phyloP scores from a whole-genome alignment of 1,140 invertebrate species.

The Pseudoatta argentina region DNA sequence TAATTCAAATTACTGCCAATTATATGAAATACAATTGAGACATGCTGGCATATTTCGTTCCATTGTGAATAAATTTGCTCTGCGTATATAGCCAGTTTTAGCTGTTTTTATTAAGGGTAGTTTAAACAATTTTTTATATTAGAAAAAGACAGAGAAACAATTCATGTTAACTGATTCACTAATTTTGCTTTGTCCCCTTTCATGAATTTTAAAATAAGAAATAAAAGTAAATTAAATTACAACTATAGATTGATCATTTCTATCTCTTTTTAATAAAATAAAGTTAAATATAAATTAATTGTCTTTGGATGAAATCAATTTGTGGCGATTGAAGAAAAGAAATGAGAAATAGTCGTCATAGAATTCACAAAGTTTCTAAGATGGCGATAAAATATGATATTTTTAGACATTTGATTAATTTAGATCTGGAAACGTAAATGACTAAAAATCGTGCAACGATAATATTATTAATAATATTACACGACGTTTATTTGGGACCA shows the following conservation, averaged over 20 bases:
- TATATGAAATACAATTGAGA: slow-evolving; percentile 6
- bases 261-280: neutral
- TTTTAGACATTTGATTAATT: slow-evolving; percentile 35
- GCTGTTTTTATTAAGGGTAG: neutral
- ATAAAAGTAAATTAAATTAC: neutral
- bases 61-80: slow-evolving; percentile 39
- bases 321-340: neutral
- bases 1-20: slow-evolving; percentile 10
- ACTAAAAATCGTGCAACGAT: neutral
- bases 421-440: neutral
- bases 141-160: slow-evolving; percentile 5
- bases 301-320: neutral
- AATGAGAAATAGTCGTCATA: neutral
- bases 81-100: slow-evolving; percentile 1
- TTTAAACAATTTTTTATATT: slow-evolving; percentile 11
- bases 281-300: slow-evolving; percentile 21
- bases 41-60: neutral
- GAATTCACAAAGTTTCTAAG: neutral
- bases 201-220: slow-evolving; percentile 6
- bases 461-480: slow-evolving; percentile 32
- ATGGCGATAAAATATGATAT: neutral
- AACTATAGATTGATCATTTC: neutral
- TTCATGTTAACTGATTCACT: slow-evolving; percentile 4
- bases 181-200: slow-evolving; percentile 6
- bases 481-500: slow-evolving; percentile 4